phyloP scores from a whole-genome alignment of 2,797 vertebrate genomes.

The Enteromius argenteus region DNA sequence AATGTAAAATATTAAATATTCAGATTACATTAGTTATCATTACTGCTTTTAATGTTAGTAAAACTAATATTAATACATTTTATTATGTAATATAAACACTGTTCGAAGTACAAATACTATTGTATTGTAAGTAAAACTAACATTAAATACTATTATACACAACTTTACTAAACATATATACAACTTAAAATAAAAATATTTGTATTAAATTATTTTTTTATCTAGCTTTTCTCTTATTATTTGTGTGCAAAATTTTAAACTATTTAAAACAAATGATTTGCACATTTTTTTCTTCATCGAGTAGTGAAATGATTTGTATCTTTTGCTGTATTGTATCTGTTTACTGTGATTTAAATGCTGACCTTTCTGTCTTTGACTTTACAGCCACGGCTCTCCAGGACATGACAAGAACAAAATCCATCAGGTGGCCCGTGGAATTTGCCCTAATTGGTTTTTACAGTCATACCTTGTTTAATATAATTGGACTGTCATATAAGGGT shows the following conservation, averaged over 20 bases:
- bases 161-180: too few relatives aligned
- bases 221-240: not conserved
- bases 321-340: not conserved
- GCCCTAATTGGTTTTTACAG: slow-evolving; percentile 65
- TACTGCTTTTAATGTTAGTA: not conserved
- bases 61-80: not conserved
- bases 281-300: not conserved
- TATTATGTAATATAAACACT: not conserved
- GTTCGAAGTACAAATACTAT: not conserved
- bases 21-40: not conserved
- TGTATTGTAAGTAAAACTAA: not conserved
- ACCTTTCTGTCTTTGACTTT: slow-evolving; percentile 43
- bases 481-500: slow-evolving; percentile 71
- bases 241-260: not conserved
- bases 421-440: slow-evolving; percentile 70
- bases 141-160: not conserved
- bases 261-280: not conserved
- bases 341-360: slow-evolving; percentile 14
- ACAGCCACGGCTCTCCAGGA: slow-evolving; percentile 18
- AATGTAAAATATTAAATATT: not conserved
- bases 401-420: slow-evolving; percentile 57
- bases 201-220: not conserved
- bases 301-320: not conserved
- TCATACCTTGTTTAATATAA: slow-evolving; percentile 71
- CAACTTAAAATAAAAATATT: not conserved